Evolutionary conservation across 2,888 invertebrate species (phyloP).

Genomic region (Cheilosia urbana): DNA sequence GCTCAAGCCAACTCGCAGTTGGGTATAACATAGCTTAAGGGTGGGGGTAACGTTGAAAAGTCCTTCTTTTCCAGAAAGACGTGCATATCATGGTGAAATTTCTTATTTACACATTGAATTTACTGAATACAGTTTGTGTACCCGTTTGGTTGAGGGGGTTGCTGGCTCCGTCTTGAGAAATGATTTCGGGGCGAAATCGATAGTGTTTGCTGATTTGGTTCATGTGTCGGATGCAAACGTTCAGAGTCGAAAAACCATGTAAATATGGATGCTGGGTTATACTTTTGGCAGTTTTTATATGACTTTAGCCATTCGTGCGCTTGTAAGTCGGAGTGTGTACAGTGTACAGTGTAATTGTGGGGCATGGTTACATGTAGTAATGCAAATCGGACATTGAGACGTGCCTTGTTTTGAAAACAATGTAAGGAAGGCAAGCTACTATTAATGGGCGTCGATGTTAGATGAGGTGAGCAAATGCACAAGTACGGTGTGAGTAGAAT

Average conservation of each 20-base stretch:
- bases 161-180: conserved; percentile 18
- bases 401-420: conserved; percentile 9
- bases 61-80: conserved; percentile 28
- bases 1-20: conserved; percentile 24
- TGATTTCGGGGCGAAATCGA: conserved; percentile 51
- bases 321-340: background rate
- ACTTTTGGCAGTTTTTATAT: conserved; percentile 13
- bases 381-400: conserved; percentile 16
- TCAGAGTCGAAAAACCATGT: conserved; percentile 46
- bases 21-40: background rate
- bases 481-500: no score
- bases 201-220: conserved; percentile 55
- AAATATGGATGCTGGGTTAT: conserved; percentile 61
- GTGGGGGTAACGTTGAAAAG: background rate
- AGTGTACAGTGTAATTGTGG: conserved; percentile 11
- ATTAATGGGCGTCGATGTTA: background rate
- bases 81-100: conserved; percentile 66
- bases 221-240: conserved; percentile 39
- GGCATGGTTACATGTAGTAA: conserved; percentile 27
- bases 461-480: background rate
- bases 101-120: conserved; percentile 70
- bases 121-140: conserved; percentile 26
- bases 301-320: conserved; percentile 3
- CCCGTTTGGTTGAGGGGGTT: background rate
- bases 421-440: background rate